Evolutionary conservation across 2,797 vertebrate species (phyloP), one percentile per base, ranked within the genome.

Genomic region (Coregonus suidteri): DNA sequence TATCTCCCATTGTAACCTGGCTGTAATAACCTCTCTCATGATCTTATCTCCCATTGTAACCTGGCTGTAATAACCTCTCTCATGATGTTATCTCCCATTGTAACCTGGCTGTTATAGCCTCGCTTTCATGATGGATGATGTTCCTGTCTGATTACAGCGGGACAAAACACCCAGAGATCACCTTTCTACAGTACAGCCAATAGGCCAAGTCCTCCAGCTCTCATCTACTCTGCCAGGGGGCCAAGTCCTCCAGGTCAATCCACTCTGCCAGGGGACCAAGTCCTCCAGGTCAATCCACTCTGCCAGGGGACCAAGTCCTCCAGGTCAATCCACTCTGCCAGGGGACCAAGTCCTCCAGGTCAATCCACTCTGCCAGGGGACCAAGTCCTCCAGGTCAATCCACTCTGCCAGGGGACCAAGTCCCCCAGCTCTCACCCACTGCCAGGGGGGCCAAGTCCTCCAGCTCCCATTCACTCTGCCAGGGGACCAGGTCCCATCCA

Each of bases 41-140:
- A 93, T 92, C 91, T 89, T 91, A 91, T 90, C 90, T 87, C 80
- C 90, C 80, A 84, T 93, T 94, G 93, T 93, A 79, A 83, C 85
- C 87, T 66, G 68, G 77, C 90, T 88, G 90, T 93, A 91, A 93
- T 93, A 90, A 88, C 88, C 90, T 86, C 86, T 73, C 84, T 92
- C 91, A 91, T 93, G 93, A 93, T 92, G 91, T 89, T 91, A 91
- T 90, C 90, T 87, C 80, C 90, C 80, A 85, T 93, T 94, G 93
- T 93, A 79, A 83, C 85, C 87, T 64, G 67, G 77, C 90, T 88
- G 90, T 93, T 91, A 93, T 93, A 90, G 88, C 88, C 90, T 88
- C 25, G 25, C 25, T 25, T 25, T 89, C 92, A 88, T 88, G 91
- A 92, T 91, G 88, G 93, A 93, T 91, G 91, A 94, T 91, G 89